Evolutionary conservation across 2,888 invertebrate genomes (phyloP).

Genomic region (Trimorus sp.): DNA sequence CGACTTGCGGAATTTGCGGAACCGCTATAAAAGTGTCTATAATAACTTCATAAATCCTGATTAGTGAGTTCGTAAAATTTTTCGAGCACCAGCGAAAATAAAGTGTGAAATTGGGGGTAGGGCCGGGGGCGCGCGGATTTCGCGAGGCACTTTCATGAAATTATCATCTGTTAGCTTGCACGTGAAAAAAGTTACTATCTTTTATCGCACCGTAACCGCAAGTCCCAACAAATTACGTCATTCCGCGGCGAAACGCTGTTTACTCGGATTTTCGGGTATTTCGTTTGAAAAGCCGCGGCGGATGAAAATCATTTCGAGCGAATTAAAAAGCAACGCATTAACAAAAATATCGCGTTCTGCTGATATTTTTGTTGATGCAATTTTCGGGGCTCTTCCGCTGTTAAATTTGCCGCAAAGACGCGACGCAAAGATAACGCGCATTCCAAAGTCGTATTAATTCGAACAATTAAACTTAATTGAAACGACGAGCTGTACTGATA

Average conservation of each 20-base stretch:
- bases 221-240: slow-evolving; percentile 35
- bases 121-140: slow-evolving; percentile 1
- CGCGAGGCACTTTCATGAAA: slow-evolving; percentile 40
- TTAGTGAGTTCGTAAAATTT: slow-evolving; percentile 48
- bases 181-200: slow-evolving; percentile 47
- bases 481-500: no score
- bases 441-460: no score
- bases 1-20: slow-evolving; percentile 40
- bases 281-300: no score
- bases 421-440: no score
- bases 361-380: no score
- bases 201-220: slow-evolving; percentile 27
- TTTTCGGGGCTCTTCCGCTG: no score
- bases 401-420: no score
- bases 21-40: slow-evolving; percentile 51
- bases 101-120: slow-evolving; percentile 35
- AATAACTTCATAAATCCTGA: slow-evolving; percentile 54
- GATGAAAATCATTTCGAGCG: no score
- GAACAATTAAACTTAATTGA: no score
- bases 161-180: slow-evolving; percentile 40
- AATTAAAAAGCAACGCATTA: no score
- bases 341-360: no score
- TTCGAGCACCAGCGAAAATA: slow-evolving; percentile 38
- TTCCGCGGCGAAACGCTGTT: slow-evolving; percentile 31
- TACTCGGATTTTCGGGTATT: slow-evolving; percentile 3